phyloP scores from a whole-genome alignment of 2,888 invertebrate genomes.

The Seladonia tumulorum region DNA sequence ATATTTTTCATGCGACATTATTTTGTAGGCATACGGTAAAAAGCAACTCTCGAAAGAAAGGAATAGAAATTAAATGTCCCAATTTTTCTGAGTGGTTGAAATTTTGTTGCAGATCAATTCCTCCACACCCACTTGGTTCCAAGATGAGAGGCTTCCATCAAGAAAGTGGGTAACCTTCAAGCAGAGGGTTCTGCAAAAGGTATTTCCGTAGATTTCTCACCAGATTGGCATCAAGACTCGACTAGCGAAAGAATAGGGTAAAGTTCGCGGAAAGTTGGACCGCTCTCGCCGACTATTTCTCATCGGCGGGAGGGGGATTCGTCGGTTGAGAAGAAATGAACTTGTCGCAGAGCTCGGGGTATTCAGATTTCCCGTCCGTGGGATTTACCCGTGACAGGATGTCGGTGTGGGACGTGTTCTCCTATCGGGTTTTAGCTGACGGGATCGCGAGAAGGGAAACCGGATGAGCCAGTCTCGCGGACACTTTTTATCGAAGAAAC shows the following conservation, averaged over 20 bases:
- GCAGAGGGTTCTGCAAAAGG: neutral
- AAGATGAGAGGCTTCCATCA: neutral
- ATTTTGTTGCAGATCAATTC: neutral
- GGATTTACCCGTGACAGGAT: constrained; percentile 8
- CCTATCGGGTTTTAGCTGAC: constrained; percentile 6
- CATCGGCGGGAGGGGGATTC: neutral
- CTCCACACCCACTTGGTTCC: neutral
- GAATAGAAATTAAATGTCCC: neutral
- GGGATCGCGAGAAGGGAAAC: constrained; percentile 8
- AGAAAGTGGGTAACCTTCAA: neutral
- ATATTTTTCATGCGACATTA: constrained; percentile 41
- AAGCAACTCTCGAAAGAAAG: too few relatives aligned
- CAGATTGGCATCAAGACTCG: neutral
- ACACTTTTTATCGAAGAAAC: constrained; percentile 20
- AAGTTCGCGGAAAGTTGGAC: neutral
- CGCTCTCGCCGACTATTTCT: neutral
- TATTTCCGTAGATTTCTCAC: neutral
- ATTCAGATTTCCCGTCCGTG: constrained; percentile 12
- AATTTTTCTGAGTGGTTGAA: neutral
- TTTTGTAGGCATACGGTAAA: too few relatives aligned
- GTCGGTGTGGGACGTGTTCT: constrained; percentile 16
- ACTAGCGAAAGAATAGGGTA: neutral
- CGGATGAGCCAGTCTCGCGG: constrained; percentile 11
- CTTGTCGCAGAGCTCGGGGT: neutral
- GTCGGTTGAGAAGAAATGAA: neutral